Conservation (phyloP, 2,797 vertebrate species). For the Borostomias antarcticus region DNA sequence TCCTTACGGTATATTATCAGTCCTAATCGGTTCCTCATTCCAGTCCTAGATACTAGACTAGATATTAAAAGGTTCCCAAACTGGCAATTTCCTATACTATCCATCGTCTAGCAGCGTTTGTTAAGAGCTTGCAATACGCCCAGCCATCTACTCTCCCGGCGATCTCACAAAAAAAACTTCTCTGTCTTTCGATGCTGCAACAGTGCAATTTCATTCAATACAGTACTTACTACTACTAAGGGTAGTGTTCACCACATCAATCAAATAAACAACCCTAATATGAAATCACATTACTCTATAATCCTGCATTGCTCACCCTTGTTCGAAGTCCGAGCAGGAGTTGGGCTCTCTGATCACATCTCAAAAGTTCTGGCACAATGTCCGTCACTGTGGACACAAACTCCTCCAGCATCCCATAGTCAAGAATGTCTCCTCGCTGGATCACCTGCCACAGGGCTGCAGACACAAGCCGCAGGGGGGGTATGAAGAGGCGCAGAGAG, state of each 20-base stretch:
- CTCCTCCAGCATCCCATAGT: conserved; percentile 77
- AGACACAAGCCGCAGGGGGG: conserved; percentile 71
- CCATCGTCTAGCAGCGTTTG: too few species aligned
- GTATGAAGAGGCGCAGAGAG: conserved; percentile 71
- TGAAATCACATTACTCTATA: background rate
- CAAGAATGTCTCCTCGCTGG: conserved; percentile 61
- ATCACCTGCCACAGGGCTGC: conserved; percentile 78
- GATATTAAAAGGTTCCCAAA: too few species aligned
- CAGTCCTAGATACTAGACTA: too few species aligned
- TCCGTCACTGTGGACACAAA: conserved; percentile 73
- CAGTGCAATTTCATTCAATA: too few species aligned
- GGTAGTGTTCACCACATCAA: too few species aligned
- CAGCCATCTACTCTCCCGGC: too few species aligned
- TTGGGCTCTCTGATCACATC: conserved; percentile 77
- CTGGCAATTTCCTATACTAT: too few species aligned
- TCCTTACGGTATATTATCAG: too few species aligned
- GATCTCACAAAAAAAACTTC: background rate
- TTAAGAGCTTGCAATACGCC: background rate
- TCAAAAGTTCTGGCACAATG: conserved; percentile 72
- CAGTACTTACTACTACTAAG: too few species aligned
- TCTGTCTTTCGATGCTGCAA: too few species aligned
- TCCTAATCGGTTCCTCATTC: too few species aligned
- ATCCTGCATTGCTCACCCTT: conserved; percentile 48
- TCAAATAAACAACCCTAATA: too few species aligned
- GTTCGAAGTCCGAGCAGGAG: conserved; percentile 78